phyloP scores from a whole-genome alignment of 2,113 vertebrate species.

The Probosciger aterrimus region DNA sequence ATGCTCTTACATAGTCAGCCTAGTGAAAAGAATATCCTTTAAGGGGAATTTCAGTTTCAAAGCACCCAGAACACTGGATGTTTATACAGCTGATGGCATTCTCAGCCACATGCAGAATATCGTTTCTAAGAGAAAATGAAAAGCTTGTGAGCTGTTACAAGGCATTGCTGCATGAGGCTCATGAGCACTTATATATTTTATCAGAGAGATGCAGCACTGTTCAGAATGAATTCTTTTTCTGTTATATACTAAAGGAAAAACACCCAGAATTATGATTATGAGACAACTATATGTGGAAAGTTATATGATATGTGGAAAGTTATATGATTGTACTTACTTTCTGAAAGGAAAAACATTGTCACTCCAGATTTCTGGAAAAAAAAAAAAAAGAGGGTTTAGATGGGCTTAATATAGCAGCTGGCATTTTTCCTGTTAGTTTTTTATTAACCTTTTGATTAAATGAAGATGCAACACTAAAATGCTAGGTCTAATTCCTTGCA shows the following conservation, averaged over 20 bases:
- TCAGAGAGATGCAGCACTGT: background rate
- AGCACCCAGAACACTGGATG: background rate
- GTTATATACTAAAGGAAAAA: background rate
- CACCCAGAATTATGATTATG: background rate
- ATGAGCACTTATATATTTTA: background rate
- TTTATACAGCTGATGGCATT: background rate
- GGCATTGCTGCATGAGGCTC: background rate
- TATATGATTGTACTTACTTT: background rate
- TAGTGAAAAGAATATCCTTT: background rate
- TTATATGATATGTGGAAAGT: background rate
- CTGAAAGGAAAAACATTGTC: background rate
- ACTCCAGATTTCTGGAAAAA: background rate
- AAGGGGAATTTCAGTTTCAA: background rate
- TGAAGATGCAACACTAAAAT: background rate
- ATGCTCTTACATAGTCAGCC: background rate
- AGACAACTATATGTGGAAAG: background rate
- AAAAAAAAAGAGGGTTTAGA: background rate
- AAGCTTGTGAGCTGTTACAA: background rate
- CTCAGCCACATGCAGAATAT: background rate
- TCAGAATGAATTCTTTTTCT: background rate
- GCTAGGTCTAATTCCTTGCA: fast-evolving
- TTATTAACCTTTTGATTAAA: background rate
- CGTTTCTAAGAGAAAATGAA: background rate
- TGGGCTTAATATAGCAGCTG: background rate
- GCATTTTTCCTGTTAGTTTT: background rate